These are phyloP conservation scores for Aselliscus stoliczkanus DNA, from an alignment of 2,797 vertebrate species.

Conservation along the genomic window DNA sequence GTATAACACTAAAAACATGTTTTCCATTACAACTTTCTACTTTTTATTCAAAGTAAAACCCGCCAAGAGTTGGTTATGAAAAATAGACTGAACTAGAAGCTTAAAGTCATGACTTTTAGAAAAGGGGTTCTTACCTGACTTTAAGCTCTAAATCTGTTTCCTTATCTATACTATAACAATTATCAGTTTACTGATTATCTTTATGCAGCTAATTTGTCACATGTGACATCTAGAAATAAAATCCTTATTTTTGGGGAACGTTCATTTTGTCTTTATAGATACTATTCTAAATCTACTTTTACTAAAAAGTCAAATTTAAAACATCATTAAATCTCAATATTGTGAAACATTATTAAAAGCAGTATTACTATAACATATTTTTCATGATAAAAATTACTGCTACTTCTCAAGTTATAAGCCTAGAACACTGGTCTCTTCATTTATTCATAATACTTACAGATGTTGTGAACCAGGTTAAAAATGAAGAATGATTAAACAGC, in stretches of 20 bases:
- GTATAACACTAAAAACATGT: neutral
- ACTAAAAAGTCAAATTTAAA: constrained; percentile 16
- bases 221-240: neutral
- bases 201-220: neutral
- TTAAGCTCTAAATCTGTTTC: neutral
- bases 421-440: neutral
- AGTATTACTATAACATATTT: neutral
- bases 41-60: neutral
- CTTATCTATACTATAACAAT: neutral
- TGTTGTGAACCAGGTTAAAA: neutral
- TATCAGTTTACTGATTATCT: neutral
- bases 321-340: neutral
- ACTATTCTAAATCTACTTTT: neutral
- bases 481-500: neutral
- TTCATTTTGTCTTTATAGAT: neutral
- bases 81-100: neutral
- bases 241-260: neutral
- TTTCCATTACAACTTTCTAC: neutral
- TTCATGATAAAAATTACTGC: neutral
- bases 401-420: neutral
- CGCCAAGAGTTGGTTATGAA: neutral
- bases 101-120: neutral
- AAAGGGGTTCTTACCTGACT: neutral
- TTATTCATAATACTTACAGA: neutral
- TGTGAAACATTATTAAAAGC: constrained; percentile 2